Evolutionary conservation across 1,140 invertebrate genomes (phyloP), one percentile per base, ranked within the genome.

Genomic region (Mamestra configurata): DNA sequence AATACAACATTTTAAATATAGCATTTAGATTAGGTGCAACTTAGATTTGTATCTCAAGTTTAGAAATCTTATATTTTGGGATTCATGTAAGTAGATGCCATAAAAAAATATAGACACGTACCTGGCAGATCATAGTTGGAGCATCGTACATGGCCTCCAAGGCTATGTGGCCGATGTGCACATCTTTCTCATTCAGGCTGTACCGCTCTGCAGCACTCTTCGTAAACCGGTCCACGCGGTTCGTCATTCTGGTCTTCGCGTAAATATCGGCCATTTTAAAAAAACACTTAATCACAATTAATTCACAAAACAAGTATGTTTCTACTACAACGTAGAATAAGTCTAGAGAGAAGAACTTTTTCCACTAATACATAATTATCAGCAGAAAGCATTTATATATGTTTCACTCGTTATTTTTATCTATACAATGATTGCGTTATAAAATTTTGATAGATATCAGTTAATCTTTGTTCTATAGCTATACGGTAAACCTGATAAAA

Each of bases 401-500:
- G 59, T 64, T 64, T 64, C 59, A 37, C 31, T 20, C 35, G 13
- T 64, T 40, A 64, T 40, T 64, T 40, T 64, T 40, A 64, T 64
- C 59, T 40, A 18, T 35, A 37, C 59, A 18, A n/a, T 64, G 59
- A 64, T 64, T 64, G 59, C 59, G 59, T 64, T 64, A 64, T 31
- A 20, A 20, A 55, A 37, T 64, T 64, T 64, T 20, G 35, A 64
- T 40, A 18, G 7, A 11, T 40, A 64, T 64, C 8, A 40, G 5
- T 20, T 64, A 35, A 40, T 31, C 10, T 18, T 11, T 13, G 8
- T 31, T 20, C 57, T 8, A n/a, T 61, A 59, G 24, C 13, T 57
- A 31, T 31, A 31, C 27, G 27, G 2, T 20, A 53, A 20, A 61
- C 27, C 11, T 31, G 13, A 18, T 61, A 61, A 35, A 35, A 37